Evolutionary conservation across 1,140 invertebrate species (phyloP).

Genomic region (Chironomus tepperi): DNA sequence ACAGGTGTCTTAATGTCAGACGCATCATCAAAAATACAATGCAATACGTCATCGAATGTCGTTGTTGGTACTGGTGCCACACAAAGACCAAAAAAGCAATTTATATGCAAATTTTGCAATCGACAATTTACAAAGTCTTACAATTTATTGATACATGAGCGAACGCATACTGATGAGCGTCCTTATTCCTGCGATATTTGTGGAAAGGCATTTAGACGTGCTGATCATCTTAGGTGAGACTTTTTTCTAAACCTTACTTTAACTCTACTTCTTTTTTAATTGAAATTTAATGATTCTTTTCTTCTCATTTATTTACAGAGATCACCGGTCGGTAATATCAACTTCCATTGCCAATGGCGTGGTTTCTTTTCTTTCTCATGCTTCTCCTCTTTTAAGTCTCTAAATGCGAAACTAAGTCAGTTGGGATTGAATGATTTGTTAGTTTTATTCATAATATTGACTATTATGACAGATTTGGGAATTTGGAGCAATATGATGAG

Average conservation of each 20-base stretch:
- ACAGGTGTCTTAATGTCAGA: background rate
- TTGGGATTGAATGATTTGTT: too few relatives aligned
- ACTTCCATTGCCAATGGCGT: constrained; percentile 6
- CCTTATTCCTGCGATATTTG: constrained; percentile 98
- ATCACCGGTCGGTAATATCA: constrained; percentile 11
- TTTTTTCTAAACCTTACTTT: background rate
- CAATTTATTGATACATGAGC: constrained; percentile 93
- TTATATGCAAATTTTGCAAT: constrained; percentile 96
- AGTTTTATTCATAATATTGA: too few relatives aligned
- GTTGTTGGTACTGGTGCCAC: constrained; percentile 49
- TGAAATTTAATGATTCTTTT: background rate
- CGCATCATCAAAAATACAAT: constrained; percentile 30
- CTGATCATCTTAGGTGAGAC: constrained; percentile 79
- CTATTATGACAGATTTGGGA: too few relatives aligned
- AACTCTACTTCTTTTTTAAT: background rate
- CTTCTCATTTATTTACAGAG: background rate
- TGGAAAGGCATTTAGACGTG: constrained; percentile 90
- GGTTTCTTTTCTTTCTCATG: background rate
- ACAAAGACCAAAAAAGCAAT: constrained; percentile 82
- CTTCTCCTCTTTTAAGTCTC: too few relatives aligned
- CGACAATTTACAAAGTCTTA: constrained; percentile 97
- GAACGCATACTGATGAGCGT: constrained; percentile 95
- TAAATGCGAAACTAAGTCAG: too few relatives aligned
- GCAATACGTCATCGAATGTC: constrained; percentile 41
- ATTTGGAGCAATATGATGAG: too few relatives aligned